Base-by-base conservation (phyloP, 2,113 vertebrate species). In the Odontophorus gujanensis region DNA sequence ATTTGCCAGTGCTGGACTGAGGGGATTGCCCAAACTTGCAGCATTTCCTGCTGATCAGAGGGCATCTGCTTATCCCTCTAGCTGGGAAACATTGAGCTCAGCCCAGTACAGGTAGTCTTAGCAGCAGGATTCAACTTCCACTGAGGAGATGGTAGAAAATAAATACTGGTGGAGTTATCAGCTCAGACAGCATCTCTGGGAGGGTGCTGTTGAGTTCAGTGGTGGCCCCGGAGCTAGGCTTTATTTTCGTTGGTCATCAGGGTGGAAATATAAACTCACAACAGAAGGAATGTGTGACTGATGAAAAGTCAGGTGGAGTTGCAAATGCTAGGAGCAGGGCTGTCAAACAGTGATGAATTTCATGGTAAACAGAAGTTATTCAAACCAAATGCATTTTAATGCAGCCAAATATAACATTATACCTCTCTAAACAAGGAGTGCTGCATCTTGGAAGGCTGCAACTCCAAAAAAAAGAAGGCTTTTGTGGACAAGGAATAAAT, bases 291-390 rank as follows among this genome's bases (percentile, higher is more conserved):
- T 26, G n/a, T 91, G 61, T 85, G 72, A 76, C 74, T 91, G 89
- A 90, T 89, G 57, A 91, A 93, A 89, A 96, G 47, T 58, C 79
- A 92, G 87, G 93, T 93, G 82, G 85, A 94, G 65, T 12, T 82
- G 85, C 93, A 92, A 91, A 94, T 51, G n/a, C 84, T 91, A 81
- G 11, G 55, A 94, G n/a, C 42, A 28, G 25, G 78, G 63, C 68
- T 89, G 87, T 93, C 0, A 0, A 77, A 82, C 20, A 53, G 67
- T 42, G 78, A 92, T 81, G 91, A 88, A 90, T 92, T 57, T 76
- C 76, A 34, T 89, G 55, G 55, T 88, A 83, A 95, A 6, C 13
- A 42, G 28, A 48, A 89, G 73, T 89, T 91, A 81, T 55, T 85
- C 63, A 89, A 85, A 82, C 36, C 5, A 47, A 95, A 78, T 74